phyloP scores from a whole-genome alignment of 30 jellyfish, hydroid and myxozoan genomes.

The Cassiopea xamachana region DNA sequence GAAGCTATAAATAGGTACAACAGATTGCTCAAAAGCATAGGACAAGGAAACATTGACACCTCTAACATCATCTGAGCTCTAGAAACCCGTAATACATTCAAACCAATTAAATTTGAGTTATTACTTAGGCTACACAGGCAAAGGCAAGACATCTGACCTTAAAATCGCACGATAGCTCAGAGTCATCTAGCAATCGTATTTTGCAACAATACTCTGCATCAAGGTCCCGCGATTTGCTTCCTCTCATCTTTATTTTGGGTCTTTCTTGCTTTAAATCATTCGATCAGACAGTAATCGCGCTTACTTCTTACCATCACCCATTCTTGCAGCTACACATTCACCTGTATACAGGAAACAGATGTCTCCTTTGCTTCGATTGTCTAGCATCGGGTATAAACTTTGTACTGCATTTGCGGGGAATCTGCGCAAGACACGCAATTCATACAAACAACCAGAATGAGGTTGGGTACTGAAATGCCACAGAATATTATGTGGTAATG shows the following conservation, averaged over 20 bases:
- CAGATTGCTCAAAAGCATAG: neutral
- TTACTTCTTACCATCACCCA: neutral
- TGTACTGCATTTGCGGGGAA: neutral
- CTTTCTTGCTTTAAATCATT: neutral
- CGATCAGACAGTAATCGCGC: neutral
- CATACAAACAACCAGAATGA: no score
- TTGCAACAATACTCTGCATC: constrained; percentile 82
- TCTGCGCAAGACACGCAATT: neutral
- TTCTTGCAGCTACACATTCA: neutral
- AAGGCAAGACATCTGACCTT: constrained; percentile 65
- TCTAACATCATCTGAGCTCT: neutral
- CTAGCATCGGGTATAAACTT: neutral
- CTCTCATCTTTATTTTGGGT: constrained; percentile 66
- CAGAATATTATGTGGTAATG: no score
- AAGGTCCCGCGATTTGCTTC: constrained; percentile 78
- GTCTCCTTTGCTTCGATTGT: constrained; percentile 7
- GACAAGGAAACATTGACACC: neutral
- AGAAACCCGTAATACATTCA: neutral
- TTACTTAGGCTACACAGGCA: neutral
- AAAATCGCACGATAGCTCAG: constrained; percentile 90
- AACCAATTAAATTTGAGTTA: neutral
- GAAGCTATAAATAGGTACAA: neutral
- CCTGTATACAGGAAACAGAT: neutral
- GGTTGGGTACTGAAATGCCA: no score
- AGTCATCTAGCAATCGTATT: constrained; percentile 90